phyloP scores from a whole-genome alignment of 2,888 invertebrate genomes.

The Andrena trimmerana region DNA sequence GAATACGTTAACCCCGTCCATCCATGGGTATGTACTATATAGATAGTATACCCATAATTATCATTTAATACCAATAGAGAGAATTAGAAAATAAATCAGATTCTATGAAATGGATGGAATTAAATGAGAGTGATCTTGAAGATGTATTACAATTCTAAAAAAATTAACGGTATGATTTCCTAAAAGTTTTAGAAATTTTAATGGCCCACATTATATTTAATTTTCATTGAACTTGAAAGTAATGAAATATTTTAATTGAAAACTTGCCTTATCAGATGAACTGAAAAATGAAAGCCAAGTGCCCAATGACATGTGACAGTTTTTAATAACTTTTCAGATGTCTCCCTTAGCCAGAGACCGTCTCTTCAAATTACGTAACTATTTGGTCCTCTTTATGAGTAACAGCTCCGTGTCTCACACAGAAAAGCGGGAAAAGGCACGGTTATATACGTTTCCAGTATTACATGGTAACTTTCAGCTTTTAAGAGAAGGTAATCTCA shows the following conservation, averaged over 20 bases:
- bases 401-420: background rate
- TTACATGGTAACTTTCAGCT: slow-evolving; percentile 14
- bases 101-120: no score
- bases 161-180: no score
- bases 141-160: no score
- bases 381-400: background rate
- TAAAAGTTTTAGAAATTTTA: no score
- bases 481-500: slow-evolving; percentile 27
- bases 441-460: slow-evolving; percentile 18
- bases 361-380: background rate
- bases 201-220: background rate
- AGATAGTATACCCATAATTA: no score
- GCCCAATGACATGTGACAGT: background rate
- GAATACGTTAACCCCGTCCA: no score
- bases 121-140: no score
- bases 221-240: background rate
- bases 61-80: no score
- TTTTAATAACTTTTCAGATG: background rate
- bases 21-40: no score
- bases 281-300: background rate
- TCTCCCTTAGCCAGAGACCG: background rate
- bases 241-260: background rate
- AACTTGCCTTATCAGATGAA: no score
- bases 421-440: background rate
- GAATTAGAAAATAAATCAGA: no score